These are phyloP conservation scores for Apodemia hepburni DNA, from an alignment of 2,888 invertebrate genomes.

Conservation along the genomic window DNA sequence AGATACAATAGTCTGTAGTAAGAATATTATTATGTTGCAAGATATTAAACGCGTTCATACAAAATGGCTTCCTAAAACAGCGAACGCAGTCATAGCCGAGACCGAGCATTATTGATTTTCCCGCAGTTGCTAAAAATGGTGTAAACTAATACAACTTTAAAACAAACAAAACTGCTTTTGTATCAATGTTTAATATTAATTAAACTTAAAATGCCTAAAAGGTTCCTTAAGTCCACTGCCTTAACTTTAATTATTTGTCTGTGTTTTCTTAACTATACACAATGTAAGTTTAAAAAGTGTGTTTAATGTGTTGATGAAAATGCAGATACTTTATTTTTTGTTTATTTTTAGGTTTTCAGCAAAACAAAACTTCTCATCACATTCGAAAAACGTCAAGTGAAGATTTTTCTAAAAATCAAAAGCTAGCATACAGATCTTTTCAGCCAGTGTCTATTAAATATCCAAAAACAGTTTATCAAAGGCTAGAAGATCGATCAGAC, in stretches of 20 bases:
- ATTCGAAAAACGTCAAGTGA: slow-evolving; percentile 46
- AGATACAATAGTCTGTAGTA: no score
- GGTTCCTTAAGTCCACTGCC: slow-evolving; percentile 15
- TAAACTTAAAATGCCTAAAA: slow-evolving; percentile 14
- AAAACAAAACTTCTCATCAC: slow-evolving; percentile 57
- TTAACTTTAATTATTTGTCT: slow-evolving; percentile 15
- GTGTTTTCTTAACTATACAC: slow-evolving; percentile 17
- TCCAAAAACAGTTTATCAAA: slow-evolving; percentile 56
- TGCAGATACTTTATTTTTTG: slow-evolving; percentile 17
- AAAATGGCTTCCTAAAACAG: neutral
- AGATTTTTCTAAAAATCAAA: slow-evolving; percentile 52
- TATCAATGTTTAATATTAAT: neutral
- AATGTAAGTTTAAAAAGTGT: slow-evolving; percentile 17
- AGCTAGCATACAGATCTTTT: slow-evolving; percentile 56
- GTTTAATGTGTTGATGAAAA: slow-evolving; percentile 15
- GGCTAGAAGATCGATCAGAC: slow-evolving; percentile 56
- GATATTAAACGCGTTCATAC: neutral
- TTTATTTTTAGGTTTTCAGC: slow-evolving; percentile 47
- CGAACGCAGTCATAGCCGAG: neutral
- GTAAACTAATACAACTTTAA: neutral
- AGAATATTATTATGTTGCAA: no score
- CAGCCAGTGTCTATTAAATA: slow-evolving; percentile 61
- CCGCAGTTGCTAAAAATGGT: neutral
- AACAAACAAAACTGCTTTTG: slow-evolving; percentile 1
- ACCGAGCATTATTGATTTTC: slow-evolving; percentile 4